phyloP scores from a whole-genome alignment of 2,888 invertebrate species.

The Caenorhabditis doughertyi region DNA sequence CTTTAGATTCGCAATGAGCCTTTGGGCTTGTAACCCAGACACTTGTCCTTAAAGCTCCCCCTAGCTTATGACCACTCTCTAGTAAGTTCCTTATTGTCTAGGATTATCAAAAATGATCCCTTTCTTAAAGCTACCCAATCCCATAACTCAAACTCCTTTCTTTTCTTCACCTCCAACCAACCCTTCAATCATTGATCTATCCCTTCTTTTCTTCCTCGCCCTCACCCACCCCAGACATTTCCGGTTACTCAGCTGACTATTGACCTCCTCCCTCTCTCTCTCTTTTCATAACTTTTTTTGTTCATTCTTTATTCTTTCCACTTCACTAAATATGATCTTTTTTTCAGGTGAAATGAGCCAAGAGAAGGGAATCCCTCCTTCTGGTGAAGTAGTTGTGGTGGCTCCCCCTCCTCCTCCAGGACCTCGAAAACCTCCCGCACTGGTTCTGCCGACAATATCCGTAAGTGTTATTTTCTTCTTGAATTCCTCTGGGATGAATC shows the following conservation, averaged over 20 bases:
- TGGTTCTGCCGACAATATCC: constrained; percentile 47
- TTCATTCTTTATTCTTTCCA: background rate
- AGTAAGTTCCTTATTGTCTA: too few relatives aligned
- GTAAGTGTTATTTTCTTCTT: constrained; percentile 30
- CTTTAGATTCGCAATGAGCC: too few relatives aligned
- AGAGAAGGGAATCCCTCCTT: background rate
- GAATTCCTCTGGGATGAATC: background rate
- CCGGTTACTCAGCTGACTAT: constrained; percentile 8
- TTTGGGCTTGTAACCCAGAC: too few relatives aligned
- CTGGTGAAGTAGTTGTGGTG: too few relatives aligned
- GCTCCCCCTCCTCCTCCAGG: constrained; percentile 1
- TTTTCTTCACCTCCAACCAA: too few relatives aligned
- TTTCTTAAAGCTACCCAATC: too few relatives aligned
- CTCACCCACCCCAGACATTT: constrained; percentile 5
- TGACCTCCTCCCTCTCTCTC: background rate
- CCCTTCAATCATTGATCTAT: background rate
- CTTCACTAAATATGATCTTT: background rate
- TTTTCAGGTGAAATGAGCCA: constrained; percentile 52
- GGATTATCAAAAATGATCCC: too few relatives aligned
- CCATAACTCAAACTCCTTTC: too few relatives aligned
- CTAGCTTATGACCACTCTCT: too few relatives aligned
- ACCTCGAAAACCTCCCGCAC: constrained; percentile 50
- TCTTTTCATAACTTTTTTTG: background rate
- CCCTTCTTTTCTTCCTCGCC: background rate
- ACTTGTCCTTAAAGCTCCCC: too few relatives aligned